These are phyloP conservation scores for Allolobophora icterica DNA, from an alignment of 2,888 invertebrate species.

Conservation along the genomic window DNA sequence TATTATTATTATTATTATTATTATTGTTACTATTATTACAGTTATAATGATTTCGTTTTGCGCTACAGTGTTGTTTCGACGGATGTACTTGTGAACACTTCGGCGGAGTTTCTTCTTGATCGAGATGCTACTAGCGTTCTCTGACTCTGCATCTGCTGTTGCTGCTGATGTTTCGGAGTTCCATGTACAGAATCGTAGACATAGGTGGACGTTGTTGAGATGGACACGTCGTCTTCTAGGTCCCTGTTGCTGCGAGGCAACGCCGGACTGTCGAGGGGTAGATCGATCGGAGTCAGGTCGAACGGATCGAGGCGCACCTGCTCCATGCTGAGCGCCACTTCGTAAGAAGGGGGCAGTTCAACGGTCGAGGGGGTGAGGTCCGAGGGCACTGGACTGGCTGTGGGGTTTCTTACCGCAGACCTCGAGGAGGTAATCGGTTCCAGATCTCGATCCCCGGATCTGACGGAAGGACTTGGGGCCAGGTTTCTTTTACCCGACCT, in stretches of 20 bases:
- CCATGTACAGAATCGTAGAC: neutral
- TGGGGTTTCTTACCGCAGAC: neutral
- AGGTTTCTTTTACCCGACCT: neutral
- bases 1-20: neutral
- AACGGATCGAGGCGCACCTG: neutral
- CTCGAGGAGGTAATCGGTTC: neutral
- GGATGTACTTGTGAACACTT: neutral
- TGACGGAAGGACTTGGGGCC: neutral
- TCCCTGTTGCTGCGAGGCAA: neutral
- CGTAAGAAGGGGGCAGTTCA: conserved; percentile 71
- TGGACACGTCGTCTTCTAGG: neutral
- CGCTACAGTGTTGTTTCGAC: neutral
- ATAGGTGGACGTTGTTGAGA: conserved; percentile 12
- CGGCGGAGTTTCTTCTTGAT: neutral
- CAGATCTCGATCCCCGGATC: neutral
- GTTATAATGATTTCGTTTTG: neutral
- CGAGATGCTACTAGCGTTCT: neutral
- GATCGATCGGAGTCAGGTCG: neutral
- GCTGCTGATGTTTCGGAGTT: neutral
- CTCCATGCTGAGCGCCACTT: conserved; percentile 71
- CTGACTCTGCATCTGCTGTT: neutral
- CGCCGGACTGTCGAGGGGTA: neutral
- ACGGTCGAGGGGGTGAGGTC: conserved; percentile 54
- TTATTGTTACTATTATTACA: neutral
- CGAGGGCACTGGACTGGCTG: neutral